phyloP scores from a whole-genome alignment of 2,888 invertebrate species.

The Shargacucullia verbasci region DNA sequence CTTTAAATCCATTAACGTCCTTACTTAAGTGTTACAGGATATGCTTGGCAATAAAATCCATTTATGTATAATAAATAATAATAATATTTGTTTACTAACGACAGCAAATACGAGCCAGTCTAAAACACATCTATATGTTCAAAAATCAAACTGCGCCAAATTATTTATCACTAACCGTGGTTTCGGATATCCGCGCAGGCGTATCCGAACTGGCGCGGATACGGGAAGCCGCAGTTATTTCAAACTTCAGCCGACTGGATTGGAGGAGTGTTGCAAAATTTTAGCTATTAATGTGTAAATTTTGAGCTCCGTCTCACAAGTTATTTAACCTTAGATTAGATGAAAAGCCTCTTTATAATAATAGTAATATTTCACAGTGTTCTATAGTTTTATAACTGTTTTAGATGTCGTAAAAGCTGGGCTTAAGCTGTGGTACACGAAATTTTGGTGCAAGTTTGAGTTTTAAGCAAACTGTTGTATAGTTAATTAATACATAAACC shows the following conservation, averaged over 20 bases:
- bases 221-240: constrained; percentile 40
- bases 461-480: constrained; percentile 25
- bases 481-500: constrained; percentile 41
- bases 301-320: constrained; percentile 45
- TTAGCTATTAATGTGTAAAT: constrained; percentile 57
- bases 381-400: constrained; percentile 48
- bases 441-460: constrained; percentile 32
- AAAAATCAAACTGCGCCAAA: constrained; percentile 30
- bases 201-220: constrained; percentile 48
- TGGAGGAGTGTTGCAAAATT: constrained; percentile 46
- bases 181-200: constrained; percentile 48
- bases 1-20: too few species aligned
- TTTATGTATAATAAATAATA: too few species aligned
- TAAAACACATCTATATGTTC: constrained; percentile 10
- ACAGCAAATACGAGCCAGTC: constrained; percentile 18
- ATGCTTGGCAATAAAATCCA: too few species aligned
- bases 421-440: constrained; percentile 23
- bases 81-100: too few species aligned
- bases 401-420: constrained; percentile 12
- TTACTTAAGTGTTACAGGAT: too few species aligned
- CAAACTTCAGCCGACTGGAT: constrained; percentile 38
- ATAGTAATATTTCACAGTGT: constrained; percentile 45
- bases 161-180: constrained; percentile 27
- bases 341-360: constrained; percentile 35
- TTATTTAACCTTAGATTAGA: constrained; percentile 49